A percentile compares a stretch with the other conserved stretches of the same genome.
These are phyloP conservation scores for Mamestra configurata DNA, from an alignment of 1,140 invertebrate genomes.

Conservation along the genomic window DNA sequence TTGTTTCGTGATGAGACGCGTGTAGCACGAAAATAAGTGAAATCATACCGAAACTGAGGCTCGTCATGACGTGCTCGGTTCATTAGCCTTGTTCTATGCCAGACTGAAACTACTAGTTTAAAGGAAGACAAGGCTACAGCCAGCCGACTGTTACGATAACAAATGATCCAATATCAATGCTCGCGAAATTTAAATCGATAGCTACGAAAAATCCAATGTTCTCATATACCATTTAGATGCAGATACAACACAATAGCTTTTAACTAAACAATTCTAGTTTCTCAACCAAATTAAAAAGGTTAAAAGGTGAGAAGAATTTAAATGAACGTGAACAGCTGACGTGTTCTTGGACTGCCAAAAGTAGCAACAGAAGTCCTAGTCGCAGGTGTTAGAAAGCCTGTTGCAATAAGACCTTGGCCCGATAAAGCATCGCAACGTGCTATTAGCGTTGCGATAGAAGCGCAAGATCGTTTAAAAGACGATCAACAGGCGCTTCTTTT, in stretches of 20 bases:
- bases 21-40: constrained; percentile 78
- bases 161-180: constrained; percentile 75
- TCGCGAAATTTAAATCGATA: constrained; percentile 61
- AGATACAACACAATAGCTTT: constrained; percentile 66
- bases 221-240: constrained; percentile 19
- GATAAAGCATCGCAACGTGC: constrained; percentile 77
- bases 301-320: constrained; percentile 82
- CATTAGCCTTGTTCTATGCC: constrained; percentile 78
- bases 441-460: constrained; percentile 77
- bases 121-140: constrained; percentile 80
- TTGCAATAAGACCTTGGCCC: constrained; percentile 80
- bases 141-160: constrained; percentile 76
- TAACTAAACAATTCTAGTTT: constrained; percentile 66
- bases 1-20: constrained; percentile 70
- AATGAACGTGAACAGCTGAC: constrained; percentile 69
- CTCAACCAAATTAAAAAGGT: constrained; percentile 80
- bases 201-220: constrained; percentile 15
- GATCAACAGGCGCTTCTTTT: constrained; percentile 79
- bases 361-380: constrained; percentile 66
- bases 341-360: constrained; percentile 67
- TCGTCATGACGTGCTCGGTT: constrained; percentile 77
- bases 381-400: constrained; percentile 83
- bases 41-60: constrained; percentile 77
- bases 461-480: constrained; percentile 85
- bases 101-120: constrained; percentile 74